These are phyloP conservation scores for Microctenopoma stevenorrisi DNA, from an alignment of 2,797 vertebrate genomes.

Conservation along the genomic window DNA sequence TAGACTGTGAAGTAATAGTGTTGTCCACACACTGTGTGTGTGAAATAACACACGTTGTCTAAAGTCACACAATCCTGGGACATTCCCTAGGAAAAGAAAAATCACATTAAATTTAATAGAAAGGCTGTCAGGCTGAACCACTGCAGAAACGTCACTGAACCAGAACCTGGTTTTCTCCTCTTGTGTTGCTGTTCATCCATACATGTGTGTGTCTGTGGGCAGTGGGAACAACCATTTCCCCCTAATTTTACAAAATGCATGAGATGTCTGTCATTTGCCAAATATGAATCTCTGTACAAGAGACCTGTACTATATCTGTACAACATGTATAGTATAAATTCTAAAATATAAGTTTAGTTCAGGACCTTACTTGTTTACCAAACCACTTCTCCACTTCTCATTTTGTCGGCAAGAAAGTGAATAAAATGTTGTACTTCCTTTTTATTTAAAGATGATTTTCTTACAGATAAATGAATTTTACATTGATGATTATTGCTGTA, in stretches of 20 bases:
- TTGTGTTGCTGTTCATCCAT: too few relatives aligned
- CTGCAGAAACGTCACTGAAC: too few relatives aligned
- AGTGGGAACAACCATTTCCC: too few relatives aligned
- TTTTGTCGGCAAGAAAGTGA: neutral
- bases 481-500: neutral
- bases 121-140: too few relatives aligned
- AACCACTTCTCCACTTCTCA: neutral
- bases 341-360: neutral
- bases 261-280: too few relatives aligned
- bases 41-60: conserved; percentile 82
- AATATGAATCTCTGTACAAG: too few relatives aligned
- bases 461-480: neutral
- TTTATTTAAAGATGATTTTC: neutral
- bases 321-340: neutral
- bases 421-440: neutral
- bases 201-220: too few relatives aligned
- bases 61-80: conserved; percentile 75
- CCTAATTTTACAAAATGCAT: too few relatives aligned
- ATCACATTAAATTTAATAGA: neutral
- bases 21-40: conserved; percentile 76
- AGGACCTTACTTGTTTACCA: too few relatives aligned
- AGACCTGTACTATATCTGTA: neutral
- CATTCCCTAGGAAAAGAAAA: conserved; percentile 56
- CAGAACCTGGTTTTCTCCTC: too few relatives aligned
- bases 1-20: conserved; percentile 79